Evolutionary conservation across 2,113 vertebrate genomes (phyloP).

Genomic region (Phrynosoma blainvillii): DNA sequence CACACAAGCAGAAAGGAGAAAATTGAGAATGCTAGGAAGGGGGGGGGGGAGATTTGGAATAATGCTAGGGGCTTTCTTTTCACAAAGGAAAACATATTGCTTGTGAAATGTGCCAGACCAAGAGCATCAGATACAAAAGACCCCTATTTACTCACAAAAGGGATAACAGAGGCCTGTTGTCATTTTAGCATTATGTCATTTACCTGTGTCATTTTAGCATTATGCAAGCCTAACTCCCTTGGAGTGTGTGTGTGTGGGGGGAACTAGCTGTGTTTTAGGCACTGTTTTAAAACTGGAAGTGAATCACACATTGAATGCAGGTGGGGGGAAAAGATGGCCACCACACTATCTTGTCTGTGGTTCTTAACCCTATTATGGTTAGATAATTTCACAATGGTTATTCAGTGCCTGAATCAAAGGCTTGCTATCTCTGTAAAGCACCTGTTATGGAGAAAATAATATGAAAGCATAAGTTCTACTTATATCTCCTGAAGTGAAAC

Average conservation of each 20-base stretch:
- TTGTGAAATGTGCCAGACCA: background rate
- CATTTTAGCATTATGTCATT: background rate
- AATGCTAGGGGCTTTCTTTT: background rate
- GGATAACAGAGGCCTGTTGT: background rate
- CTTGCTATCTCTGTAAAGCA: constrained; percentile 3
- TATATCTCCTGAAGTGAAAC: background rate
- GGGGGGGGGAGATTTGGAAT: background rate
- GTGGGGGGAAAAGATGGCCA: constrained; percentile 13
- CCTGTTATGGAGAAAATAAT: background rate
- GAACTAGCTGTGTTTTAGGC: constrained; percentile 16
- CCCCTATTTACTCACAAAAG: background rate
- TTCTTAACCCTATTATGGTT: constrained; percentile 42
- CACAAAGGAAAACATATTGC: constrained; percentile 7
- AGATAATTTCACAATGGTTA: constrained; percentile 20
- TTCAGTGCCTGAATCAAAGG: constrained; percentile 19
- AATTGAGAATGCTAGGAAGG: background rate
- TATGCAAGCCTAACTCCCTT: background rate
- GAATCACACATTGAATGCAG: background rate
- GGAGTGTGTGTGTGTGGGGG: too few relatives aligned
- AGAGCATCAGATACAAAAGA: background rate
- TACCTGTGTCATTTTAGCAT: too few relatives aligned
- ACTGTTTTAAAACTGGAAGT: constrained; percentile 25
- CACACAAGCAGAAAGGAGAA: constrained; percentile 4
- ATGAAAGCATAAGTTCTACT: background rate
- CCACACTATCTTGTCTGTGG: background rate